A percentile compares a stretch with the other conserved stretches of the same genome.
Evolutionary conservation across 2,113 vertebrate genomes (phyloP).

Genomic region (Siniperca chuatsi): DNA sequence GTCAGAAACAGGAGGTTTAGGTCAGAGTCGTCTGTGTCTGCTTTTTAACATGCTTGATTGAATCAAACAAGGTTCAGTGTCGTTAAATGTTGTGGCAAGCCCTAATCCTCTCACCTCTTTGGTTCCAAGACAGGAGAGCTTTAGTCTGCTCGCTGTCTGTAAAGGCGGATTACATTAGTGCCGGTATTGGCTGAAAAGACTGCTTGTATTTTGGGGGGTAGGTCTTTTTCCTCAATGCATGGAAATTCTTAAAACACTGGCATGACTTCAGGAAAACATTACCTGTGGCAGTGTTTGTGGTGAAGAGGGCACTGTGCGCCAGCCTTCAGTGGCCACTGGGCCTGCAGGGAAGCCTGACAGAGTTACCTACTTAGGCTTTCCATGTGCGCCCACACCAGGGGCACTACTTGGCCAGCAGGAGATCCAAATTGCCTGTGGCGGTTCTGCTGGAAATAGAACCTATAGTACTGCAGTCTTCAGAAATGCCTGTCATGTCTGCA

Average conservation of each 20-base stretch:
- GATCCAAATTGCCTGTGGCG: slow-evolving; percentile 79
- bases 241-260: slow-evolving; percentile 83
- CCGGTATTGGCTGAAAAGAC: slow-evolving; percentile 79
- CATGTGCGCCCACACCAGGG: slow-evolving; percentile 63
- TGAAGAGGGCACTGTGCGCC: slow-evolving; percentile 73
- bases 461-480: slow-evolving; percentile 54
- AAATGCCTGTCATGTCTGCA: slow-evolving; percentile 73
- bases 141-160: slow-evolving; percentile 72
- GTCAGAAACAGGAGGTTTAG: slow-evolving; percentile 69
- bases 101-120: slow-evolving; percentile 79
- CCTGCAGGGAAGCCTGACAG: slow-evolving; percentile 74
- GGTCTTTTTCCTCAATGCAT: slow-evolving; percentile 75
- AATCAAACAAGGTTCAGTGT: slow-evolving; percentile 81
- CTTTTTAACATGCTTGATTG: slow-evolving; percentile 76
- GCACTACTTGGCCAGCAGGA: slow-evolving; percentile 52
- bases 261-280: slow-evolving; percentile 81
- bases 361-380: slow-evolving; percentile 76
- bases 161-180: slow-evolving; percentile 70
- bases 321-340: slow-evolving; percentile 73
- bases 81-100: slow-evolving; percentile 75
- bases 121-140: slow-evolving; percentile 68
- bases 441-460: slow-evolving; percentile 76
- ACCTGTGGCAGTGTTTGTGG: slow-evolving; percentile 80
- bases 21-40: slow-evolving; percentile 66
- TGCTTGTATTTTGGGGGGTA: slow-evolving; percentile 79